Base-by-base conservation (phyloP, 2,797 vertebrate species). In the Acipenser oxyrinchus region DNA sequence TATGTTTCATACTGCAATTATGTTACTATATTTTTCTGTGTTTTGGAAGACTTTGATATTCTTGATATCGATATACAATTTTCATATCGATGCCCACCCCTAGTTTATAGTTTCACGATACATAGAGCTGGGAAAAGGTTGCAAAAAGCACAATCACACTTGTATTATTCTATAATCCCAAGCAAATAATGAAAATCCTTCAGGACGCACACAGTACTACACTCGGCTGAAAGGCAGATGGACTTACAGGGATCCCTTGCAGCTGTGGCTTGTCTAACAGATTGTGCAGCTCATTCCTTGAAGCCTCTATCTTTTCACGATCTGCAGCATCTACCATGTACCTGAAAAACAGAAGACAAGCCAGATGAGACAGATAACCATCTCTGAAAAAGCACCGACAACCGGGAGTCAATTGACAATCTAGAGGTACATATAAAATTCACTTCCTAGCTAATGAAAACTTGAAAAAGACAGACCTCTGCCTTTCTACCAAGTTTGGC, bases 251-350 rank as follows among this genome's bases (percentile, higher is more conserved):
- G 79, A 99, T 98, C 79, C 96, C 96, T 91, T 99, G 96, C 86
- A 99, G 82, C 82, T 99, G 96, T 67, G 95, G 96, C 82, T 99
- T 99, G 78, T 99, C 97, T 94, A 99, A 90, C 78, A 99, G 93
- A 83, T 99, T 99, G 81, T 99, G 96, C 77, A 99, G 92, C 71
- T 99, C 96, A 51, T 99, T 98, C 81, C 93, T 91, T 64, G 97
- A 99, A 1, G 96, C 94, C 83, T 99, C 97, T 79, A 99, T 94
- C 83, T 99, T 99, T 74, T 98, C 96, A 80, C 86, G 88, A 83
- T 99, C 97, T 69, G 95, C 97, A 75, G 97, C 96, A 67, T 99
- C 97, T 84, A 99, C 94, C 97, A 99, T 99, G 83, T 99, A 99
- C 75, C 97, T 99, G 75, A 67, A 70, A 78, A 83, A 69, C 73